Evolutionary conservation across 2,888 invertebrate genomes (phyloP).

Genomic region (Scotopteryx bipunctaria): DNA sequence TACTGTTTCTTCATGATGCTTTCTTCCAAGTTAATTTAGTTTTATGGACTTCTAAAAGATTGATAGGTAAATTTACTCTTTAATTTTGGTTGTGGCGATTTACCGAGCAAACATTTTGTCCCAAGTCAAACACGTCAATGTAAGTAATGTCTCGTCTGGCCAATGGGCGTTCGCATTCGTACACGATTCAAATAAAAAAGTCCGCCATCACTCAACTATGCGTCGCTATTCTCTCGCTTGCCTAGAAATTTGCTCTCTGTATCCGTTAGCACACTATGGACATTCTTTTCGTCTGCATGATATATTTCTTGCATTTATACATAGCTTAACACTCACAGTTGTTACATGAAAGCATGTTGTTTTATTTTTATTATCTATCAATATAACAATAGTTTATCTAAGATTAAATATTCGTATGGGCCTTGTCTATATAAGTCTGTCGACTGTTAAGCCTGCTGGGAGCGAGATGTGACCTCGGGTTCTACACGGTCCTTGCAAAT

Average conservation of each 20-base stretch:
- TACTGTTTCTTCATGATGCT: conserved; percentile 27
- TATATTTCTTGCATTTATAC: background rate
- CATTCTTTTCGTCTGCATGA: conserved; percentile 30
- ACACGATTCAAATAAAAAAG: conserved; percentile 84
- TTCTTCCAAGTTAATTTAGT: conserved; percentile 26
- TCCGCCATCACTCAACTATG: conserved; percentile 82
- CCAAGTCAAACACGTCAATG: conserved; percentile 42
- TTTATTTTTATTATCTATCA: background rate
- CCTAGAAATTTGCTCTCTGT: conserved; percentile 71
- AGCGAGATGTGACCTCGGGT: conserved; percentile 76
- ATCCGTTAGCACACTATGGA: conserved; percentile 58
- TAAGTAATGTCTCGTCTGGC: conserved; percentile 55
- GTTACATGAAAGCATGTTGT: background rate
- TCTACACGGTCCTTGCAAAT: conserved; percentile 81
- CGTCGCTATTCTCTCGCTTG: conserved; percentile 78
- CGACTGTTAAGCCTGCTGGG: conserved; percentile 56
- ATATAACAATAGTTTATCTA: background rate
- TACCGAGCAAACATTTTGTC: conserved; percentile 43
- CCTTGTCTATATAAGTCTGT: conserved; percentile 55
- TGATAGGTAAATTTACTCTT: conserved; percentile 29
- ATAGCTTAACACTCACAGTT: background rate
- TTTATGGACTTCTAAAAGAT: conserved; percentile 24
- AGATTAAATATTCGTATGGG: conserved; percentile 17
- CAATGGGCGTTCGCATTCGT: conserved; percentile 71
- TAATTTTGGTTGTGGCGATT: conserved; percentile 33